Base-by-base conservation (phyloP, 2,888 invertebrate species). In the Monopis laevigella region DNA sequence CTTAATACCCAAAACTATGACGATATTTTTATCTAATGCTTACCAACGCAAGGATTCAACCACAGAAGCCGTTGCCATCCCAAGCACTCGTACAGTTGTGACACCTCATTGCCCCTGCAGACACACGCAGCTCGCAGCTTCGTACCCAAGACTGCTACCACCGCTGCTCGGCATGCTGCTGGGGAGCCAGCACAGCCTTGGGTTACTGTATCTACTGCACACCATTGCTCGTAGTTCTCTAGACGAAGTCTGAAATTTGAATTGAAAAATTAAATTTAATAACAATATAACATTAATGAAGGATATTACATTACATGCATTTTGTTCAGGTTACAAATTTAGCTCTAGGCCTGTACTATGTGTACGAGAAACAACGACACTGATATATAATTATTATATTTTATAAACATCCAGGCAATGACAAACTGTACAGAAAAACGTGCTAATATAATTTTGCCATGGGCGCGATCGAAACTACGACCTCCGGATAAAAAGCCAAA, bases 1-100 rank as follows among this genome's bases (percentile, higher is more conserved):
- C 62, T 92, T 90, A n/a, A 95, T 95, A 17, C 95, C 95, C 39
- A 95, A 83, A 48, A 95, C 93, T n/a, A n/a, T n/a, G n/a, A n/a
- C n/a, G n/a, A n/a, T n/a, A n/a, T n/a, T n/a, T n/a, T n/a, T n/a
- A n/a, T n/a, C n/a, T 30, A 34, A 44, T 2, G 82, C 90, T 86
- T 71, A 95, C 95, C 93, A 54, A 95, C 94, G 68, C 95, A 95
- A 40, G 94, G 93, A 68, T 95, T 95, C 45, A 94, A 87, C 94
- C 95, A 95, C 27, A 95, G 83, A 28, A 94, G 83, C 44, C 94
- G 70, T 58, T 94, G 92, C 94, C 95, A 95, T 40, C 93, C 94
- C 1, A 94, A 84, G 55, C 95, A 95, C 58, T 92, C 91, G 64
- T 93, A 93, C 24, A 93, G 82, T 62, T 93, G 90, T 27, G 89